Evolutionary conservation across 2,888 invertebrate genomes (phyloP).

Genomic region (Euproctis similis): DNA sequence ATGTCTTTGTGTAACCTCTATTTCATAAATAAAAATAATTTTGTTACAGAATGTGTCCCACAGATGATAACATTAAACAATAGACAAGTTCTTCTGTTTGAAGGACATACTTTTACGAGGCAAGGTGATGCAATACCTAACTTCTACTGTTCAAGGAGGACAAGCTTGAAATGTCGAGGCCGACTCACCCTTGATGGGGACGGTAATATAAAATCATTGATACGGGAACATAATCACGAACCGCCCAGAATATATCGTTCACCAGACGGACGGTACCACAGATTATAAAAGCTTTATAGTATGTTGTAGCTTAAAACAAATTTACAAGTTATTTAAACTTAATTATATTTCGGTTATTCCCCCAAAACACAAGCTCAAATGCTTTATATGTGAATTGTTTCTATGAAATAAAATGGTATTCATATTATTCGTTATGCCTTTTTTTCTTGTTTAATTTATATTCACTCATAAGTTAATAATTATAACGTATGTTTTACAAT

Average conservation of each 20-base stretch:
- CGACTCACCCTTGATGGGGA: conserved; percentile 1
- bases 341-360: no score
- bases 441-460: no score
- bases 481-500: no score
- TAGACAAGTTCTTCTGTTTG: not conserved
- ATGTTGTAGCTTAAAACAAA: not conserved
- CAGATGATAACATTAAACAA: conserved; percentile 2
- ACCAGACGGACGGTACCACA: not conserved
- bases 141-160: not conserved
- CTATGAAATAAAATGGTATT: no score
- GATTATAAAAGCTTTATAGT: not conserved
- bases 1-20: no score
- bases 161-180: not conserved
- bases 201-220: conserved; percentile 1
- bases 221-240: not conserved
- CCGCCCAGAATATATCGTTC: not conserved
- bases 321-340: no score
- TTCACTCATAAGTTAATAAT: no score
- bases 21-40: no score
- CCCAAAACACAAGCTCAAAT: no score
- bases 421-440: no score
- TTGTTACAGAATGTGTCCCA: no score
- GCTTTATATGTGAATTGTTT: no score
- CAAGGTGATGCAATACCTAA: not conserved
- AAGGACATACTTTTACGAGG: not conserved